phyloP scores from a whole-genome alignment of 2,113 vertebrate species.

The Burhinus bistriatus region DNA sequence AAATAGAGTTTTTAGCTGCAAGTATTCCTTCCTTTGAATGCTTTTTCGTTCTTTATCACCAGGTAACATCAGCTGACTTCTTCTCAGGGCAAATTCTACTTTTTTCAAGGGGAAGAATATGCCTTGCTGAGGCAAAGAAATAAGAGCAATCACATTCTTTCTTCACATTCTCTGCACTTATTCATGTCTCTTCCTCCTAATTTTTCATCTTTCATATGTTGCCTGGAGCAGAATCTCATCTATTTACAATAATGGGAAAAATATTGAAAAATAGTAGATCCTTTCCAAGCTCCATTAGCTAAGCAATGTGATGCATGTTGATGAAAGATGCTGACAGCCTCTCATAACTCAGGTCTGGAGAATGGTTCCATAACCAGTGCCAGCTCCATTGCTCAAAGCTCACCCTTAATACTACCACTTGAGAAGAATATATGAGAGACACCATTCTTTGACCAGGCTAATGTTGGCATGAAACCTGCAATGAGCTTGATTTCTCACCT shows the following conservation, averaged over 20 bases:
- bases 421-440: background rate
- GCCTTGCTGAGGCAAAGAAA: background rate
- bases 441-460: background rate
- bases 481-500: background rate
- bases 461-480: background rate
- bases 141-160: background rate
- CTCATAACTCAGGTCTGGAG: background rate
- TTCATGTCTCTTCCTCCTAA: constrained; percentile 26
- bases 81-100: background rate
- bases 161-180: background rate
- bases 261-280: constrained; percentile 54
- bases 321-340: constrained; percentile 29
- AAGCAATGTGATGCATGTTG: constrained; percentile 10
- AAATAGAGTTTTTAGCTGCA: background rate
- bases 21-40: background rate
- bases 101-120: background rate
- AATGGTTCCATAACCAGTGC: background rate
- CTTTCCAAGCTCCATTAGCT: constrained; percentile 29
- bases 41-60: background rate
- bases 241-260: constrained; percentile 56
- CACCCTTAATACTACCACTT: background rate
- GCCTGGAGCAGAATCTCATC: constrained; percentile 53
- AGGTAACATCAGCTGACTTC: background rate
- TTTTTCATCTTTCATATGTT: constrained; percentile 52
- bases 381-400: background rate